Base-by-base conservation (phyloP, 2,113 vertebrate genomes). In the Rhinoderma darwinii region DNA sequence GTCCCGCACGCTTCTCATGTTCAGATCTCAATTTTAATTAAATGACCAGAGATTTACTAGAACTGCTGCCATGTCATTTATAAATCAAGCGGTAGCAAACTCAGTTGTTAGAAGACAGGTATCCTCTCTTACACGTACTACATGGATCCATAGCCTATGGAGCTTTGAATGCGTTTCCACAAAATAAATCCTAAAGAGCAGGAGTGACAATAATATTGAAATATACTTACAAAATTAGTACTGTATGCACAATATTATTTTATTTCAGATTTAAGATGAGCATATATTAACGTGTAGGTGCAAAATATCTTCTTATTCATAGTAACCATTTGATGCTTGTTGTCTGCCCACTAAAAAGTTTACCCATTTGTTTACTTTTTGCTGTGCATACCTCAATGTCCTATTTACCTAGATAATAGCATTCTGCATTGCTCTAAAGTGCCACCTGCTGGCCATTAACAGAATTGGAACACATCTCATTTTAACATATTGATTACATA, bases 41-140 rank as follows among this genome's bases (percentile, higher is more conserved):
- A 70, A 70, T 70, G 66, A 70, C 66, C 66, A 70, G 66, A 37
- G 66, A 70, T 70, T 70, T 70, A 70, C 66, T 66, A 18, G 66
- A 37, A 37, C 66, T 37, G 32, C 66, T 20, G 66, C 15, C 66
- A 4, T 37, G 39, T 37, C 18, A 70, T 37, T 37, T 70, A 70
- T 70, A 70, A 70, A 37, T 70, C 66, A 70, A 9, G 66, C 18
- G 10, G 66, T 35, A 37, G 66, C 15, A 70, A 70, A 39, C 39
- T 9, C 15, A 37, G 32, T 70, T 70, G 66, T 70, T 70, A 70
- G 32, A 5, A 32, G 63, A 66, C 63, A 63, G 27, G 12, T 70
- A 9, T 70, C 32, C 20, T 35, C 66, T 37, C 15, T 66, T 66
- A 70, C 66, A 32, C 17, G 35, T 30, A 27, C 30, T 68, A 18